Percentiles rank a stretch among this genome's conserved stretches.
phyloP scores from a whole-genome alignment of 2,113 vertebrate genomes.

The Dipodomys ordii region DNA sequence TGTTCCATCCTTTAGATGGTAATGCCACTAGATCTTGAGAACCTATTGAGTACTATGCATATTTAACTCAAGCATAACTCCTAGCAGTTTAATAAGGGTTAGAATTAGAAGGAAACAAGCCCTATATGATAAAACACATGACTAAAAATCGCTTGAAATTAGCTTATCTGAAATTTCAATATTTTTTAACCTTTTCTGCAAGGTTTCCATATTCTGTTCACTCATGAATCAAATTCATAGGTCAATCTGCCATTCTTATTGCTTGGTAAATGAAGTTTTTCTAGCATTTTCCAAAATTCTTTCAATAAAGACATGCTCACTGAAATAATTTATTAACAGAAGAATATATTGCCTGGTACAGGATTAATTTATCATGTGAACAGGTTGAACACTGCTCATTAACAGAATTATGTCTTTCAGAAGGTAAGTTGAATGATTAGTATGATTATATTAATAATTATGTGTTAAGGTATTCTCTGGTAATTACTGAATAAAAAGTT shows the following conservation, averaged over 20 bases:
- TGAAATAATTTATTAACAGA: conserved; percentile 58
- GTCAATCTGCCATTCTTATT: conserved; percentile 51
- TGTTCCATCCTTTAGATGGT: neutral
- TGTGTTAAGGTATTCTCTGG: conserved; percentile 2
- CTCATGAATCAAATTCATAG: conserved; percentile 64
- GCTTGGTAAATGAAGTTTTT: neutral
- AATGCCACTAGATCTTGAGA: neutral
- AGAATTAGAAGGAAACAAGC: conserved; percentile 30
- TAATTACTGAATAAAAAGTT: conserved; percentile 40
- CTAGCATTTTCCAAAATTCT: conserved; percentile 34
- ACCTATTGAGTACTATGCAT: neutral
- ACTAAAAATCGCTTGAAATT: conserved; percentile 38
- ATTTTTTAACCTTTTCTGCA: conserved; percentile 41
- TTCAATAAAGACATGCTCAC: conserved; percentile 27
- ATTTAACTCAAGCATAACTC: conserved; percentile 21
- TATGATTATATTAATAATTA: conserved; percentile 24
- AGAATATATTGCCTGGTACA: neutral
- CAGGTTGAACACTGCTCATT: neutral
- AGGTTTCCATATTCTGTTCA: conserved; percentile 25
- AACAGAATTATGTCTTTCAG: conserved; percentile 38
- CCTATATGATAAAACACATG: conserved; percentile 18
- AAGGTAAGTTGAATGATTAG: conserved; percentile 19
- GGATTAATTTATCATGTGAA: conserved; percentile 39
- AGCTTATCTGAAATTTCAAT: conserved; percentile 50
- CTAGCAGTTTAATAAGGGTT: neutral